These are phyloP conservation scores for Siniperca chuatsi DNA, from an alignment of 2,113 vertebrate species.

Conservation along the genomic window DNA sequence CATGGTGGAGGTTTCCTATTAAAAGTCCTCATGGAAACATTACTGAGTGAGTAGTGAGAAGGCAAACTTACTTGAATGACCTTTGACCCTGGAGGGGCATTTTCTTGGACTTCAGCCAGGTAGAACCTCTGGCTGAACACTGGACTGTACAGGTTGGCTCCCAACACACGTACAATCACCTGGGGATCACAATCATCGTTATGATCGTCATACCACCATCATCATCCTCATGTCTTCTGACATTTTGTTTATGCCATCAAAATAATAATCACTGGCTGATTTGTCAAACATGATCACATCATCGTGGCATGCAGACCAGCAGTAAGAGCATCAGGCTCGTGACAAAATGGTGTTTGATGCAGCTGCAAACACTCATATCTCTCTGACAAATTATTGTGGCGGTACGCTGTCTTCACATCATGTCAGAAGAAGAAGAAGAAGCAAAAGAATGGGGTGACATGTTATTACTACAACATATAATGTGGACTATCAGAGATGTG, in stretches of 20 bases:
- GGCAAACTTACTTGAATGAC: conserved; percentile 86
- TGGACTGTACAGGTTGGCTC: conserved; percentile 95
- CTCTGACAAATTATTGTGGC: background rate
- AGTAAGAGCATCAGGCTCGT: background rate
- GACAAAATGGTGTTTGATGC: conserved; percentile 10
- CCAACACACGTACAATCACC: conserved; percentile 91
- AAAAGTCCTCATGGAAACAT: background rate
- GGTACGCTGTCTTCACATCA: background rate
- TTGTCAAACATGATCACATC: conserved; percentile 46
- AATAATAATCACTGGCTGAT: conserved; percentile 21
- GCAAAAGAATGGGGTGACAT: background rate
- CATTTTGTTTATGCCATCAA: conserved; percentile 16
- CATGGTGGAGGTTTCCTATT: background rate
- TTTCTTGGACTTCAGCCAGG: conserved; percentile 93
- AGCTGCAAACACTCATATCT: background rate
- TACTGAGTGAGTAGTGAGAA: background rate
- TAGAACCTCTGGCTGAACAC: conserved; percentile 94
- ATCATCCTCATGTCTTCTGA: conserved; percentile 35
- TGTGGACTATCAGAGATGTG: conserved; percentile 1
- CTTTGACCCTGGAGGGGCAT: conserved; percentile 87
- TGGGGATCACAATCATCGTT: conserved; percentile 40
- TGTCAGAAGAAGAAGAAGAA: background rate
- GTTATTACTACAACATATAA: conserved; percentile 12
- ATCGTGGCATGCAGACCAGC: background rate
- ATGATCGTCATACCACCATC: conserved; percentile 2